Percentiles rank a stretch among this genome's conserved stretches.
Conservation (phyloP, 2,888 invertebrate genomes). For the Polydrusus pterygomalis region DNA sequence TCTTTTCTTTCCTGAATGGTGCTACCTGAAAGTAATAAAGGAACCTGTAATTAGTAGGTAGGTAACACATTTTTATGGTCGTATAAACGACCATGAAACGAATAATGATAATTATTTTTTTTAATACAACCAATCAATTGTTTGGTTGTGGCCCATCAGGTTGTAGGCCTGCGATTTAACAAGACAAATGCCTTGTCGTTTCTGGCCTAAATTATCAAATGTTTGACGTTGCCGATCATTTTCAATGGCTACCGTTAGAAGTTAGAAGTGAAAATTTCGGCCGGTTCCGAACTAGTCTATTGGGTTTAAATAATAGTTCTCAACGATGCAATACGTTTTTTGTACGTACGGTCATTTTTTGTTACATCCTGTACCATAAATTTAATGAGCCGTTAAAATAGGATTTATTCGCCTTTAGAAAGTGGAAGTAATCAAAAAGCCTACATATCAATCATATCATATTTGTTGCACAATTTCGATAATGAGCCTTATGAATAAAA, state of each 20-base stretch:
- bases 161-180: slow-evolving; percentile 1
- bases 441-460: too few species aligned
- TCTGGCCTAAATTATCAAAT: slow-evolving; percentile 10
- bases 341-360: too few species aligned
- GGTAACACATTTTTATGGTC: not conserved
- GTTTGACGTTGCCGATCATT: slow-evolving; percentile 14
- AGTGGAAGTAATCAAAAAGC: too few species aligned
- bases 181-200: slow-evolving; percentile 27
- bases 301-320: too few species aligned
- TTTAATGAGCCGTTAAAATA: too few species aligned
- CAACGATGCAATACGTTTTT: too few species aligned
- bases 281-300: not conserved
- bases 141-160: not conserved
- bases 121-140: not conserved
- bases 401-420: too few species aligned
- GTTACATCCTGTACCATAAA: too few species aligned
- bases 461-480: too few species aligned
- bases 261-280: slow-evolving; percentile 27
- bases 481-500: too few species aligned
- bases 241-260: slow-evolving; percentile 21
- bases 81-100: not conserved
- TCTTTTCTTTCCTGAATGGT: not conserved
- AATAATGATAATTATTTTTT: too few species aligned
- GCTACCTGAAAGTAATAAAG: slow-evolving; percentile 1
- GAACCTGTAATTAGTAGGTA: not conserved